Evolutionary conservation across 2,113 vertebrate genomes (phyloP).

Genomic region (Urocynchramus pylzowi): DNA sequence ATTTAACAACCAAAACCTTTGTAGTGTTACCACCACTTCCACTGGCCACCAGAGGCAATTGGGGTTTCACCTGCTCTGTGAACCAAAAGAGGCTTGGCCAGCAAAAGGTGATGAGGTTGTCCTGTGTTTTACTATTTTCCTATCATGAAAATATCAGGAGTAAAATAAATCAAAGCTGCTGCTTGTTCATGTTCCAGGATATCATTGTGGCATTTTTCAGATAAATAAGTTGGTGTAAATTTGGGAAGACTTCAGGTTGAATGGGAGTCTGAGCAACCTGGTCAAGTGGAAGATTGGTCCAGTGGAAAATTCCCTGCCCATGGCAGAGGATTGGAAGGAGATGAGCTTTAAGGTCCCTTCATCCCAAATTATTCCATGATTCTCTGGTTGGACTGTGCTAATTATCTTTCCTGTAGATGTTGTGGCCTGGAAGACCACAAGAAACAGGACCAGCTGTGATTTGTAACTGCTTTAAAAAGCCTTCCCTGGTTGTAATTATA

Average conservation of each 20-base stretch:
- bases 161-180: background rate
- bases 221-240: background rate
- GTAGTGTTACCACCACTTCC: background rate
- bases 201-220: background rate
- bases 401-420: background rate
- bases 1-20: background rate
- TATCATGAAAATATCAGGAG: background rate
- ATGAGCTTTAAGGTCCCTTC: background rate
- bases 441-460: background rate
- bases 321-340: too few species aligned
- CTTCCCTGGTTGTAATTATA: background rate
- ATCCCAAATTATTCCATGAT: background rate
- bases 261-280: background rate
- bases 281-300: background rate
- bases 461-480: background rate
- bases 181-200: background rate
- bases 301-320: background rate
- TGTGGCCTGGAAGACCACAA: background rate
- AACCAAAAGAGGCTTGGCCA: background rate
- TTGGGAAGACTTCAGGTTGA: background rate
- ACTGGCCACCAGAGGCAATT: background rate
- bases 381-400: background rate
- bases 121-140: background rate
- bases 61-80: background rate
- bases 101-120: background rate